Conservation (phyloP, 2,888 invertebrate genomes). For the Prionchulus punctatus region DNA sequence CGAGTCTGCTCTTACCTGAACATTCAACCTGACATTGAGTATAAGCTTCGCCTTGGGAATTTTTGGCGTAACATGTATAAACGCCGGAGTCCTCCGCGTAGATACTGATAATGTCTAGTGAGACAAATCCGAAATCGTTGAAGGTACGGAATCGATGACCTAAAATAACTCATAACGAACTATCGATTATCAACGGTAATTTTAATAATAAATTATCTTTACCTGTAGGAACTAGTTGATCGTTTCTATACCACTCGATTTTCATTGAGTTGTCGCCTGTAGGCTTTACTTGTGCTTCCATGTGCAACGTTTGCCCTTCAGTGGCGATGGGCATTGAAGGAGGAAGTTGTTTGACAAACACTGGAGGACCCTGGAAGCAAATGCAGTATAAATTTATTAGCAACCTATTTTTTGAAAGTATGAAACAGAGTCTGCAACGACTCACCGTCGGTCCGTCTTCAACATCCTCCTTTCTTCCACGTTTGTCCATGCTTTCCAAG, state of each 20-base stretch:
- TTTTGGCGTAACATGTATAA: slow-evolving; percentile 47
- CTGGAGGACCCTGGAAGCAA: slow-evolving; percentile 15
- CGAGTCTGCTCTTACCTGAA: slow-evolving; percentile 20
- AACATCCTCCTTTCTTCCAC: slow-evolving; percentile 20
- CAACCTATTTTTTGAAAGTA: too few species aligned
- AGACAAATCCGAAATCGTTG: slow-evolving; percentile 28
- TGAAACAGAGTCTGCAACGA: too few species aligned
- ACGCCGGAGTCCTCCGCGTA: slow-evolving; percentile 71
- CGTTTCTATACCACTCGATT: slow-evolving; percentile 78
- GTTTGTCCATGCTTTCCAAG: slow-evolving; percentile 41
- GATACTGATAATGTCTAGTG: slow-evolving; percentile 34
- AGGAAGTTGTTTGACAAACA: slow-evolving; percentile 19
- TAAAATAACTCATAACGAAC: slow-evolving; percentile 36
- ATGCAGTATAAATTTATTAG: not conserved
- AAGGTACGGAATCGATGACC: slow-evolving; percentile 37
- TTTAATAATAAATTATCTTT: too few species aligned
- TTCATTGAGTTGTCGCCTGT: slow-evolving; percentile 77
- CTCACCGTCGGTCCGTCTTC: slow-evolving; percentile 1
- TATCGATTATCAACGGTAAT: too few species aligned
- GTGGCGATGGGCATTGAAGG: slow-evolving; percentile 20
- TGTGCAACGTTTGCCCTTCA: slow-evolving; percentile 34
- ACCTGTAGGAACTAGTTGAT: slow-evolving; percentile 51
- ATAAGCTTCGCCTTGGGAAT: slow-evolving; percentile 22
- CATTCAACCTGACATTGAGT: slow-evolving; percentile 21
- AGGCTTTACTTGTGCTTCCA: slow-evolving; percentile 61